Conservation (phyloP, 2,888 invertebrate species). For the Lasiommata megera region DNA sequence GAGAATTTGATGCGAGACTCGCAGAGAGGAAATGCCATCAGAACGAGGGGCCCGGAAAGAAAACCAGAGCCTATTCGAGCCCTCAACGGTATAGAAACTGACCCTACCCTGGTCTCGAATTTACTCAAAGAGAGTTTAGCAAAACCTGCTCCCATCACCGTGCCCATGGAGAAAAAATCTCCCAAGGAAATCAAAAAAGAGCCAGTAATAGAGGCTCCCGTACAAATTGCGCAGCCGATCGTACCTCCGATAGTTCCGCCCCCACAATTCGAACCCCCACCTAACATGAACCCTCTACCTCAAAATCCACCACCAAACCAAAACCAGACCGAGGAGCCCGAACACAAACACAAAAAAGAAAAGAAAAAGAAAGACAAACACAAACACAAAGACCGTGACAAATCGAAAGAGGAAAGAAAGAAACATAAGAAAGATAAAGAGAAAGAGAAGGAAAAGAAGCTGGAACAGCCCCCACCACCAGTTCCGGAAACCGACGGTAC, state of each 20-base stretch:
- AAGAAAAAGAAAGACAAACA: conserved; percentile 91
- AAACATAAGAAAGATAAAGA: conserved; percentile 87
- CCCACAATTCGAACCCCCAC: conserved; percentile 30
- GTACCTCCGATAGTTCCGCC: conserved; percentile 26
- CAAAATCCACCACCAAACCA: conserved; percentile 36
- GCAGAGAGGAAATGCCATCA: conserved; percentile 59
- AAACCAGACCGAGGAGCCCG: conserved; percentile 43
- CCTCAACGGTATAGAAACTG: conserved; percentile 86
- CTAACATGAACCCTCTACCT: conserved; percentile 34
- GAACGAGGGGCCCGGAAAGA: conserved; percentile 64
- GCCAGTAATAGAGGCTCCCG: conserved; percentile 46
- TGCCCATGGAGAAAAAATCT: conserved; percentile 61
- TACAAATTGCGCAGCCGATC: not conserved
- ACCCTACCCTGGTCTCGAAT: conserved; percentile 86
- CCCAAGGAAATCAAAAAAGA: conserved; percentile 58
- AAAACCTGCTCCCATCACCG: conserved; percentile 69
- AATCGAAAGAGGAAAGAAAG: conserved; percentile 86
- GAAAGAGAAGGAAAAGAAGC: conserved; percentile 68
- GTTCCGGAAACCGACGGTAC: conserved; percentile 49
- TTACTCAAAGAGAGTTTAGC: conserved; percentile 84
- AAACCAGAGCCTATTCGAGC: conserved; percentile 57
- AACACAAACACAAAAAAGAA: conserved; percentile 79
- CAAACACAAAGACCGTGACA: conserved; percentile 89
- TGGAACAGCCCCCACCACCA: conserved; percentile 36
- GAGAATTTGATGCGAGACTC: conserved; percentile 82